phyloP scores from a whole-genome alignment of 1,140 invertebrate species.

The Drosophila gunungcola region DNA sequence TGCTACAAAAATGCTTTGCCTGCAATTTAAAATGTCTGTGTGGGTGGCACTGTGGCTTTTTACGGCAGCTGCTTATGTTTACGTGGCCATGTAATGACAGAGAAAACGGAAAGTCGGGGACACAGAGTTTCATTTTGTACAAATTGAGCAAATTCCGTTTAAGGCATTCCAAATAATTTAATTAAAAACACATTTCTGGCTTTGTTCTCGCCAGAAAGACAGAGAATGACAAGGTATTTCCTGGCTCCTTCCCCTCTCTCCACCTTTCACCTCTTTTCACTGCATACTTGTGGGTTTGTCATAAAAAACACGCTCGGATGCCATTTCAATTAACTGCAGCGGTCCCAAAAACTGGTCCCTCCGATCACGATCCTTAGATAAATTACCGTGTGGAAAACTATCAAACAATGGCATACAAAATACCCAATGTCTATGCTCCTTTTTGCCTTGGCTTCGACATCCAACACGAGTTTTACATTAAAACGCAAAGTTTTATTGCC shows the following conservation, averaged over 20 bases:
- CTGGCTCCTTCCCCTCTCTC: not conserved
- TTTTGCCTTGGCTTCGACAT: not conserved
- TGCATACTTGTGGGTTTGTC: conserved; percentile 53
- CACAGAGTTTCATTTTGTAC: conserved; percentile 9
- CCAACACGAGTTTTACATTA: conserved; percentile 79
- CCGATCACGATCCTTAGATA: conserved; percentile 31
- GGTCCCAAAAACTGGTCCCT: not conserved
- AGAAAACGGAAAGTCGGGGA: not conserved
- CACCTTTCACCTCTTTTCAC: not conserved
- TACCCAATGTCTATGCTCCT: not conserved
- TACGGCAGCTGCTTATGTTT: conserved; percentile 30
- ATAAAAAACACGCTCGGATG: conserved; percentile 30
- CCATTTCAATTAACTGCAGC: conserved; percentile 68
- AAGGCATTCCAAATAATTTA: conserved; percentile 73
- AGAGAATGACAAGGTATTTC: conserved; percentile 14
- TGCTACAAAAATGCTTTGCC: conserved; percentile 50
- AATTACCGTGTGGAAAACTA: conserved; percentile 20
- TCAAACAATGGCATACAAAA: conserved; percentile 41
- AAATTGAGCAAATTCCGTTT: conserved; percentile 63
- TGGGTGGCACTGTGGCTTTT: conserved; percentile 14
- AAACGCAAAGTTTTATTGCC: conserved; percentile 69
- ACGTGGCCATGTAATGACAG: conserved; percentile 15
- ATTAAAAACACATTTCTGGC: conserved; percentile 67
- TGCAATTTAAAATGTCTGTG: conserved; percentile 41
- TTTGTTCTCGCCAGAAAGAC: conserved; percentile 14